Evolutionary conservation across 2,113 vertebrate species (phyloP).

Genomic region (Hemichromis elongatus): DNA sequence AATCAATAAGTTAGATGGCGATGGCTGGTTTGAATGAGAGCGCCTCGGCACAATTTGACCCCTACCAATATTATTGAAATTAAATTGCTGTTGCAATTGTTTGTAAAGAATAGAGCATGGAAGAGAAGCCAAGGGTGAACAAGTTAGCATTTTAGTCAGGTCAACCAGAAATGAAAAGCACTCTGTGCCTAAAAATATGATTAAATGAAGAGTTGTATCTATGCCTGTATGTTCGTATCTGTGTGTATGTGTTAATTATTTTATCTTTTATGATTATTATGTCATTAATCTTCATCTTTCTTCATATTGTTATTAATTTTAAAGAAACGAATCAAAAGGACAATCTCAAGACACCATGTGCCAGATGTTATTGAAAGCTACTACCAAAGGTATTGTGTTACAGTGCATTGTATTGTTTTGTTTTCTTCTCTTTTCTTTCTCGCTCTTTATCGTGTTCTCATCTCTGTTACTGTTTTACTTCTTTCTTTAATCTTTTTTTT

Average conservation of each 20-base stretch:
- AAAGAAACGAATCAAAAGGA: conserved; percentile 94
- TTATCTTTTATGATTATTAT: neutral
- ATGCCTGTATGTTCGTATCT: neutral
- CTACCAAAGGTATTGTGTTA: conserved; percentile 83
- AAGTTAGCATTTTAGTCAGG: conserved; percentile 6
- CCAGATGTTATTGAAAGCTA: conserved; percentile 82
- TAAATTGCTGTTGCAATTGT: conserved; percentile 81
- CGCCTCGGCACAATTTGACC: conserved; percentile 80
- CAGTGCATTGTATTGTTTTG: neutral
- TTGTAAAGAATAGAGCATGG: conserved; percentile 67
- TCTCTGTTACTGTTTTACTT: neutral
- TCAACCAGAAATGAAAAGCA: neutral
- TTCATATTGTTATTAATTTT: conserved; percentile 46
- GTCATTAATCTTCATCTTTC: neutral
- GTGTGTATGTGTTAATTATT: neutral
- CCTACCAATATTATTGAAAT: conserved; percentile 87
- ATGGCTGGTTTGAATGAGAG: conserved; percentile 70
- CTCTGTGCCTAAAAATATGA: neutral
- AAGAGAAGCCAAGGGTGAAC: conserved; percentile 56
- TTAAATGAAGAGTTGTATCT: neutral
- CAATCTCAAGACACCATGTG: conserved; percentile 83
- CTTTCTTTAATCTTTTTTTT: neutral
- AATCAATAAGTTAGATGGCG: conserved; percentile 53
- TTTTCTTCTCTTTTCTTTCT: neutral
- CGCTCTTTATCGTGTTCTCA: neutral